Conservation (phyloP, 2,797 vertebrate species). For the Acanthornis magna region DNA sequence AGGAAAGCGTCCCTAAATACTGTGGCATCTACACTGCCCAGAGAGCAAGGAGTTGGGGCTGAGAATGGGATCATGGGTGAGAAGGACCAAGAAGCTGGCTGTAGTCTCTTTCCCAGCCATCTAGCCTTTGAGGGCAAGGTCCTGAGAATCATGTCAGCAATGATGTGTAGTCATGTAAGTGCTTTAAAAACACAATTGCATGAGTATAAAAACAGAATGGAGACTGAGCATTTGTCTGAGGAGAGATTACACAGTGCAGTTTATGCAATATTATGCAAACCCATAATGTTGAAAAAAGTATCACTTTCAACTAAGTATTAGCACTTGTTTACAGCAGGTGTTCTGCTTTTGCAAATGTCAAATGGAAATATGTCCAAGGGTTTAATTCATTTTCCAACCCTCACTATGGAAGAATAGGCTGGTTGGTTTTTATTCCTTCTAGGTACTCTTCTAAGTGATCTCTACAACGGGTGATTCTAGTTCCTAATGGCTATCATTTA, state of each 20-base stretch:
- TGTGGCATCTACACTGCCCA: not conserved
- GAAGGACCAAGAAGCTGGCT: not conserved
- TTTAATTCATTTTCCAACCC: conserved; percentile 37
- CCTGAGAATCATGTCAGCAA: not conserved
- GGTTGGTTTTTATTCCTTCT: not conserved
- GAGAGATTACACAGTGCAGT: not conserved
- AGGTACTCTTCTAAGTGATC: conserved; percentile 6
- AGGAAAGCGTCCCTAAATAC: not conserved
- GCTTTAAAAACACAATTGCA: not conserved
- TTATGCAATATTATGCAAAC: not conserved
- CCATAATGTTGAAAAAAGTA: not conserved
- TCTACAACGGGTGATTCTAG: conserved; percentile 45
- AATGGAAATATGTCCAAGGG: not conserved
- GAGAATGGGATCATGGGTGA: not conserved
- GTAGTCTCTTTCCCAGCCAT: not conserved
- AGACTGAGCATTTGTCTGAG: not conserved
- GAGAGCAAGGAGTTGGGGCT: not conserved
- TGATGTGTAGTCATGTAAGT: not conserved
- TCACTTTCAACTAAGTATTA: not conserved
- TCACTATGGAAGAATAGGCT: not conserved
- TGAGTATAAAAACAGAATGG: not conserved
- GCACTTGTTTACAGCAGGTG: not conserved
- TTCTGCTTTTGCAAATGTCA: not conserved
- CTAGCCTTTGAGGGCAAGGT: not conserved
- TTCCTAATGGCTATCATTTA: conserved; percentile 63